phyloP scores from a whole-genome alignment of 2,888 invertebrate species.

The Cerceris ruficornis region DNA sequence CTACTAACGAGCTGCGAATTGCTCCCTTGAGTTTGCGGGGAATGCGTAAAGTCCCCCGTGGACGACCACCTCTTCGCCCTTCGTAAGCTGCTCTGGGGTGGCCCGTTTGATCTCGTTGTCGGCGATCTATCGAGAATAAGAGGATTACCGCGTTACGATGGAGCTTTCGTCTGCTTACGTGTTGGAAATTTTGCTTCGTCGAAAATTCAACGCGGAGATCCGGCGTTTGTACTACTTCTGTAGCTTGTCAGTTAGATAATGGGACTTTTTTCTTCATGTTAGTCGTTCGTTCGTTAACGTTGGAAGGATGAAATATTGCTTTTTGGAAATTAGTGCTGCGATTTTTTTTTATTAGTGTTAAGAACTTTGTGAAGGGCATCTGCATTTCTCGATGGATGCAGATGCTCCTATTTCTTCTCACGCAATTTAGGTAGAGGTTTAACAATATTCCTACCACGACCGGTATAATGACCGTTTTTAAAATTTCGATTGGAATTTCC shows the following conservation, averaged over 20 bases:
- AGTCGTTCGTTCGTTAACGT: too few relatives aligned
- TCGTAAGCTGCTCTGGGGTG: constrained; percentile 83
- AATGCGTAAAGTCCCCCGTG: constrained; percentile 90
- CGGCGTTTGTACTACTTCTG: not conserved
- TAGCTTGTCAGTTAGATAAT: not conserved
- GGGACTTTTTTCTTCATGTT: not conserved
- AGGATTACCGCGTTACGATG: constrained; percentile 38
- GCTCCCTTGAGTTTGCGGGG: constrained; percentile 77
- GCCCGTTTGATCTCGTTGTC: constrained; percentile 85
- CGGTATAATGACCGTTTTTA: too few relatives aligned
- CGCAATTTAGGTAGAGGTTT: too few relatives aligned
- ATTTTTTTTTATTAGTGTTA: too few relatives aligned
- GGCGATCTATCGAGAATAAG: constrained; percentile 81
- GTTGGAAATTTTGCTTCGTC: constrained; percentile 1
- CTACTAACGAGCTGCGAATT: constrained; percentile 80
- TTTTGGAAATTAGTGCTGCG: too few relatives aligned
- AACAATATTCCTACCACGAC: too few relatives aligned
- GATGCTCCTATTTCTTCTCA: too few relatives aligned
- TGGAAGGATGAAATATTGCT: too few relatives aligned
- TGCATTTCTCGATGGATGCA: too few relatives aligned
- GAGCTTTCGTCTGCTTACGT: constrained; percentile 14
- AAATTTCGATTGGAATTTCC: too few relatives aligned
- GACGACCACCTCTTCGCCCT: constrained; percentile 90
- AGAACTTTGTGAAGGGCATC: too few relatives aligned
- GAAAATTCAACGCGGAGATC: not conserved